Conservation (phyloP, 2,797 vertebrate genomes). For the Alca torda region DNA sequence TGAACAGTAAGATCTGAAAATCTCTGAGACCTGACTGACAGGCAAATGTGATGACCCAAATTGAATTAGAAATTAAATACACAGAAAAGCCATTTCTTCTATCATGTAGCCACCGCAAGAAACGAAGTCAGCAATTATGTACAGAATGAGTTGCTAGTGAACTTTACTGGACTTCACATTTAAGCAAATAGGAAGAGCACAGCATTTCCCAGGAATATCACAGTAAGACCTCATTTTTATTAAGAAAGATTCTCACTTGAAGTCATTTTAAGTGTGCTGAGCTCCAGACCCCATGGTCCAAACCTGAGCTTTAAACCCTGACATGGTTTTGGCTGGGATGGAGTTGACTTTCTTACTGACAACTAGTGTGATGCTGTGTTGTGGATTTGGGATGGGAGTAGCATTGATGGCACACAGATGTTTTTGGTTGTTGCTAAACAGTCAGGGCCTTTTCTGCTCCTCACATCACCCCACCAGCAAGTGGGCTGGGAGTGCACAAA, state of each 20-base stretch:
- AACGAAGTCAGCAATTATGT: not conserved
- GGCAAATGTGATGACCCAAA: not conserved
- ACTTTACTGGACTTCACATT: not conserved
- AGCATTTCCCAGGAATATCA: not conserved
- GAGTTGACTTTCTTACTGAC: not conserved
- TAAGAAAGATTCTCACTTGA: not conserved
- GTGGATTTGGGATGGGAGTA: not conserved
- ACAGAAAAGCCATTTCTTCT: not conserved
- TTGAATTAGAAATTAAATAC: not conserved
- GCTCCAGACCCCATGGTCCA: not conserved
- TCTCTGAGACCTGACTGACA: not conserved
- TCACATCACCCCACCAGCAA: not conserved
- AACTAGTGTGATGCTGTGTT: not conserved
- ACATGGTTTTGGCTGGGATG: not conserved
- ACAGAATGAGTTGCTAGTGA: not conserved
- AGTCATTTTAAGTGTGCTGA: not conserved
- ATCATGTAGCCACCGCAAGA: not conserved
- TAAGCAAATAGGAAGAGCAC: not conserved
- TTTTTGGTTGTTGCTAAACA: not conserved
- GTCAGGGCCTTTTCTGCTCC: not conserved
- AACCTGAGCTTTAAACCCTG: not conserved
- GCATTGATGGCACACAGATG: not conserved
- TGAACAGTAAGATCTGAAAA: constrained; percentile 30
- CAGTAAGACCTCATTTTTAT: not conserved
- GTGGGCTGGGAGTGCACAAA: not conserved